Evolutionary conservation across 1,140 invertebrate genomes (phyloP).

Genomic region (Ceratosolen fusciceps): DNA sequence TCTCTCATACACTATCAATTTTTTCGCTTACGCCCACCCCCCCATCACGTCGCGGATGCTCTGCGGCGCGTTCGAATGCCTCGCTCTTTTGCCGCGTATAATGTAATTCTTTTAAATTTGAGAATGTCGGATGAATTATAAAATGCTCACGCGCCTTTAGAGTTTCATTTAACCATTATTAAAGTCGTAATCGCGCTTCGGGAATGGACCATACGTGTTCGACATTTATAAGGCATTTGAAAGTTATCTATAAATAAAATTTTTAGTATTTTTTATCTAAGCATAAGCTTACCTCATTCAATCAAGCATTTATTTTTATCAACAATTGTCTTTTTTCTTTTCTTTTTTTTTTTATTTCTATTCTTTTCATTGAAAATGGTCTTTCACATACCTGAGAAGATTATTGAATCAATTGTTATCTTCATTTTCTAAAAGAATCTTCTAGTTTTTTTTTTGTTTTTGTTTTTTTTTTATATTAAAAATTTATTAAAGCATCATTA

Average conservation of each 20-base stretch:
- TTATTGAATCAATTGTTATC: too few relatives aligned
- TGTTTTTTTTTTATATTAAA: too few relatives aligned
- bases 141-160: neutral
- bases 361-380: too few relatives aligned
- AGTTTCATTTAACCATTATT: neutral
- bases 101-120: neutral
- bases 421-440: too few relatives aligned
- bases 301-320: too few relatives aligned
- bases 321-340: too few relatives aligned
- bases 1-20: slow-evolving; percentile 8
- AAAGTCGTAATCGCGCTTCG: neutral
- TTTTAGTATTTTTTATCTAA: neutral
- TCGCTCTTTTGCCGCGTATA: slow-evolving; percentile 11
- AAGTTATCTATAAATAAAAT: neutral
- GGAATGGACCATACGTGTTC: neutral
- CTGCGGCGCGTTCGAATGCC: slow-evolving; percentile 7
- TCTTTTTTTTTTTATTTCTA: too few relatives aligned
- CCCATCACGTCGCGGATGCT: neutral
- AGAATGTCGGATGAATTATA: neutral
- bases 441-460: too few relatives aligned
- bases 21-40: neutral
- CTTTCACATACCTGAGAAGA: too few relatives aligned
- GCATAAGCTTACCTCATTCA: neutral
- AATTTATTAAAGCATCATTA: too few relatives aligned
- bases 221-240: neutral